These are phyloP conservation scores for Drosophila tripunctata DNA, from an alignment of 2,888 invertebrate species.

Conservation along the genomic window DNA sequence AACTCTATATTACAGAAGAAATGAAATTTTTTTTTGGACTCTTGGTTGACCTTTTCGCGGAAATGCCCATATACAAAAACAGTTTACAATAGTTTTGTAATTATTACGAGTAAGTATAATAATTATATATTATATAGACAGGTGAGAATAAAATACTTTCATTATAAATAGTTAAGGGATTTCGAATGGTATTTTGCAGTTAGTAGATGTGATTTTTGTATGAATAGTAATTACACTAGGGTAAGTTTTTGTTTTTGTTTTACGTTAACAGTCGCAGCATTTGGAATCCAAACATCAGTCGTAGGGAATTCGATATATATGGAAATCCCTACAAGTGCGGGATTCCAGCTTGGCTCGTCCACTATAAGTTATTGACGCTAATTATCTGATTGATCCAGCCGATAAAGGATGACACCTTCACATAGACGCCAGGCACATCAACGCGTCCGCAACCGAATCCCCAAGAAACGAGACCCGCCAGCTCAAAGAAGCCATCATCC, in stretches of 20 bases:
- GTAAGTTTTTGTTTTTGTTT: conserved; percentile 39
- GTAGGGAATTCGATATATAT: conserved; percentile 39
- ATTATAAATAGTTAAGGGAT: conserved; percentile 35
- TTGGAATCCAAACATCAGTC: conserved; percentile 53
- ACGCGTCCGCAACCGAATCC: conserved; percentile 96
- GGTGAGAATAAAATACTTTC: conserved; percentile 55
- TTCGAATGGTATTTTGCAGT: not conserved
- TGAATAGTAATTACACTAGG: conserved; percentile 76
- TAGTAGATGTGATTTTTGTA: conserved; percentile 47
- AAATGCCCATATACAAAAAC: conserved; percentile 76
- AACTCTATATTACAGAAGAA: no score
- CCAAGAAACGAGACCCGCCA: conserved; percentile 97
- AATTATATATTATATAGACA: conserved; percentile 6
- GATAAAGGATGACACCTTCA: conserved; percentile 97
- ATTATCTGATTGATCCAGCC: conserved; percentile 99
- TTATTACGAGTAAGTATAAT: conserved; percentile 17
- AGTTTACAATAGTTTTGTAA: conserved; percentile 63
- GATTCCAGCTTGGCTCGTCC: conserved; percentile 39
- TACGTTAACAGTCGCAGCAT: conserved; percentile 69
- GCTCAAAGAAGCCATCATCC: conserved; percentile 95
- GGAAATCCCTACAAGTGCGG: conserved; percentile 65
- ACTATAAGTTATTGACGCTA: conserved; percentile 94
- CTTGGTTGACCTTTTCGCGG: no score
- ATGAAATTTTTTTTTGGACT: no score
- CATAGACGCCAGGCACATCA: conserved; percentile 98